Base-by-base conservation (phyloP, 2,888 invertebrate genomes). In the Hirtodrosophila histrioides region DNA sequence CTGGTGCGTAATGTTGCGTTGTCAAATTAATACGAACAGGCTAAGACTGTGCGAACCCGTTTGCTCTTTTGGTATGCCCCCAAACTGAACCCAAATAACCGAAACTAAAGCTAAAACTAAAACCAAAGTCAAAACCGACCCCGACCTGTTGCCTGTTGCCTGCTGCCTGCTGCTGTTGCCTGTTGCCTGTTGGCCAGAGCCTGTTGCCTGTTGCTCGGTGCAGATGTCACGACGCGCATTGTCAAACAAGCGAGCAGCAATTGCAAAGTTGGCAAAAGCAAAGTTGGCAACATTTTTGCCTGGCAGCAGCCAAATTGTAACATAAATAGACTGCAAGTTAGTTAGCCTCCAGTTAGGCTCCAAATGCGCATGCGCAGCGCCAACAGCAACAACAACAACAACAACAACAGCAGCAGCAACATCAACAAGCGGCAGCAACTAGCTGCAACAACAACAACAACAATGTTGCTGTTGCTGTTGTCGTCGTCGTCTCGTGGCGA, bases 191-290 rank as follows among this genome's bases (percentile, higher is more conserved):
- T 75, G 76, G 0, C 60, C 39, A 36, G 1, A 4, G 31, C 31
- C 31, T 7, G 31, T 31, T 31, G 69, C 75, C 67, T 75, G 76
- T 71, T 75, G 76, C 68, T 44, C 88, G 85, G 85, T 50, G 57
- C 89, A 89, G 89, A 91, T 89, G 90, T 91, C 91, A 90, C 87
- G 88, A 88, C 87, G 79, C 71, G 82, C 83, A 87, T 85, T 85
- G 84, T 85, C 84, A 87, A 86, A 85, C 84, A 87, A 73, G 70
- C 69, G 70, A 62, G 69, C 55, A 64, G 39, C 74, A 78, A 71
- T 56, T 62, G 67, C 64, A 69, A 72, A 79, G 69, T 68, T 83
- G 70, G 39, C 74, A 75, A 71, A 54, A 60, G 67, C 64, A 69
- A 72, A 79, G 72, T 68, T 83, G 70, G 62, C 64, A 81, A 86